phyloP scores from a whole-genome alignment of 2,113 vertebrate species.

The Eudyptes chrysolophus region DNA sequence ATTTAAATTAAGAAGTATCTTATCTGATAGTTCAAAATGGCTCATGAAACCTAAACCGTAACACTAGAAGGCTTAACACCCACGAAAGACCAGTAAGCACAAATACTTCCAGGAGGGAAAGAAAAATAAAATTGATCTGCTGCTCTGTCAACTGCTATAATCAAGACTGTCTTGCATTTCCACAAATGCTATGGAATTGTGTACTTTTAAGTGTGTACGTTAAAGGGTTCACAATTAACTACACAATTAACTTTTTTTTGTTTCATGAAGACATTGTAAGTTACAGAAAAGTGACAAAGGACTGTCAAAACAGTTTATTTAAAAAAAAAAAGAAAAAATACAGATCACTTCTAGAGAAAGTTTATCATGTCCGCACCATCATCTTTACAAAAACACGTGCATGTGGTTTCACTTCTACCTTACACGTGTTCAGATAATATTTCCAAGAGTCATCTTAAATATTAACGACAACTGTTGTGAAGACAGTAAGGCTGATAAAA shows the following conservation, averaged over 20 bases:
- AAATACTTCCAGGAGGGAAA: not conserved
- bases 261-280: not conserved
- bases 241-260: not conserved
- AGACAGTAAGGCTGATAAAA: not conserved
- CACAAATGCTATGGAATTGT: not conserved
- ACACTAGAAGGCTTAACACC: not conserved
- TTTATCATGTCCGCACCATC: not conserved
- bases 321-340: not conserved
- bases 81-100: not conserved
- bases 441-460: not conserved
- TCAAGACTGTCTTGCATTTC: not conserved
- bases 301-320: not conserved
- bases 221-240: not conserved
- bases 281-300: not conserved
- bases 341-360: not conserved
- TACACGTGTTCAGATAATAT: rapidly evolving
- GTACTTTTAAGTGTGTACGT: not conserved
- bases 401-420: not conserved
- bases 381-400: rapidly evolving
- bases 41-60: not conserved
- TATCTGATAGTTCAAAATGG: not conserved
- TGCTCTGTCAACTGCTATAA: not conserved
- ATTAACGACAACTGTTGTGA: not conserved
- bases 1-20: not conserved
- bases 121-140: not conserved